Conservation (phyloP, 2,797 vertebrate genomes). For the Scyliorhinus canicula region DNA sequence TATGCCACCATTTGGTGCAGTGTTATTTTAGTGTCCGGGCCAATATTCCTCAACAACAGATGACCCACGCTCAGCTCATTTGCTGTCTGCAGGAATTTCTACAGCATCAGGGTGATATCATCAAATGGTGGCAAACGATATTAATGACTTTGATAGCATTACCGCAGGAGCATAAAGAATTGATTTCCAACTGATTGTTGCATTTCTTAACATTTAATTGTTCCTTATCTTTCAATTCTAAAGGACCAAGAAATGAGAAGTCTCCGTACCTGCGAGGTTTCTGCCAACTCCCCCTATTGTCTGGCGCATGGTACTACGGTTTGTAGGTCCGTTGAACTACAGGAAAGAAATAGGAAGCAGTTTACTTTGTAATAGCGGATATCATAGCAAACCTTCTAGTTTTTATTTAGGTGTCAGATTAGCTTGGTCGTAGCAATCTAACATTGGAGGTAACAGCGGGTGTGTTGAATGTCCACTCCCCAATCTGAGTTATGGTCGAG, state of each 20-base stretch:
- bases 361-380: not conserved
- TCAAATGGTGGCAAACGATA: not conserved
- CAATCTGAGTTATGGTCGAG: not conserved
- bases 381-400: not conserved
- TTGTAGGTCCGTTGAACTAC: constrained; percentile 74
- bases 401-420: not conserved
- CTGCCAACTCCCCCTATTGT: constrained; percentile 81
- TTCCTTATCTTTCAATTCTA: not conserved
- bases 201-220: not conserved
- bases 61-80: not conserved
- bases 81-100: not conserved
- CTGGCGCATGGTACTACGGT: constrained; percentile 70
- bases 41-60: not conserved
- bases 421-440: not conserved
- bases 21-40: not conserved
- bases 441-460: no score
- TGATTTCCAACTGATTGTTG: not conserved
- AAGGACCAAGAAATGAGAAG: not conserved
- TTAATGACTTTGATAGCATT: not conserved
- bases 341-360: constrained; percentile 41
- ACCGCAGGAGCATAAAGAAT: not conserved
- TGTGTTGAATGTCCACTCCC: not conserved
- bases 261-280: constrained; percentile 72
- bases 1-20: not conserved
- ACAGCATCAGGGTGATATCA: not conserved